These are phyloP conservation scores for Aspidapion aeneum DNA, from an alignment of 2,888 invertebrate species.

Conservation along the genomic window DNA sequence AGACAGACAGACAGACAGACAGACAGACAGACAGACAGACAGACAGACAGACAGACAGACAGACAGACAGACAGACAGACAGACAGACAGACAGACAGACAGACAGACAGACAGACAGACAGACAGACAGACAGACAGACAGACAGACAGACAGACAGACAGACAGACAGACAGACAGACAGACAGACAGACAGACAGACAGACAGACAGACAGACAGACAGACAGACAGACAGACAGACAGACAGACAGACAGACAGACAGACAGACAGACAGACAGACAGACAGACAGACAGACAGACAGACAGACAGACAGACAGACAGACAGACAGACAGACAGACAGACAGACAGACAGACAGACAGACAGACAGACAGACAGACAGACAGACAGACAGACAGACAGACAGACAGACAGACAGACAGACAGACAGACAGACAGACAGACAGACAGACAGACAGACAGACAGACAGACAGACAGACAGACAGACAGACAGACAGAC, in stretches of 20 bases:
- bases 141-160: constrained; percentile 17
- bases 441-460: constrained; percentile 19
- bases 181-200: constrained; percentile 8
- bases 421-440: constrained; percentile 18
- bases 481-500: constrained; percentile 13
- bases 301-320: constrained; percentile 16
- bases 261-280: constrained; percentile 12
- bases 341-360: constrained; percentile 15
- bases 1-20: constrained; percentile 16
- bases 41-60: constrained; percentile 16
- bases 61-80: constrained; percentile 15
- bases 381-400: constrained; percentile 14
- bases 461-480: constrained; percentile 15
- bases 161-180: constrained; percentile 15
- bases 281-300: constrained; percentile 14
- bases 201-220: constrained; percentile 13
- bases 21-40: constrained; percentile 16
- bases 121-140: constrained; percentile 17
- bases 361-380: constrained; percentile 13
- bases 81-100: constrained; percentile 16
- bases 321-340: constrained; percentile 18
- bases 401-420: constrained; percentile 19
- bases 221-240: constrained; percentile 12
- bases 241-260: constrained; percentile 12
- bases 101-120: constrained; percentile 16